These are phyloP conservation scores for Sebastes nivosus DNA, from an alignment of 2,797 vertebrate genomes.

Conservation along the genomic window DNA sequence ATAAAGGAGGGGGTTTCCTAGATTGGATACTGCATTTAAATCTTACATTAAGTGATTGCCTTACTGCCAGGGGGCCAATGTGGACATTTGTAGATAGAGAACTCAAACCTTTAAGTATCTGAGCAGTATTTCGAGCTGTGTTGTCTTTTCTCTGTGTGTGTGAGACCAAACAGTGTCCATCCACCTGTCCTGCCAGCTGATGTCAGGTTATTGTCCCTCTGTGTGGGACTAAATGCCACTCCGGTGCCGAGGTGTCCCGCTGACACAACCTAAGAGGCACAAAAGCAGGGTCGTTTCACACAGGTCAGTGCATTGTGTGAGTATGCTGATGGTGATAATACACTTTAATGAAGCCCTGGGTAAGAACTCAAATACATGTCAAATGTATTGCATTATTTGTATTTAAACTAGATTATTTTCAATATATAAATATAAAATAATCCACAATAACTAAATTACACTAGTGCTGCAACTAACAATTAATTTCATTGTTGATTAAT, in stretches of 20 bases:
- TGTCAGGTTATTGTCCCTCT: conserved; percentile 50
- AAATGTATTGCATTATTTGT: not conserved
- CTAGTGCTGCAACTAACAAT: too few relatives aligned
- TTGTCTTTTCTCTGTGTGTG: conserved; percentile 6
- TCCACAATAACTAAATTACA: not conserved
- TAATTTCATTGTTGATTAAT: too few relatives aligned
- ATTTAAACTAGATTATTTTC: not conserved
- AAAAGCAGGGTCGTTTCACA: conserved; percentile 14
- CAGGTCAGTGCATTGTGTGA: not conserved
- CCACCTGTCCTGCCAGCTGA: conserved; percentile 79
- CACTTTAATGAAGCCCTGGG: not conserved
- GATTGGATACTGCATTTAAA: conserved; percentile 38
- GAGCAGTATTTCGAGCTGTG: conserved; percentile 4
- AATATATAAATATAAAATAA: not conserved
- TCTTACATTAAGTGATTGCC: conserved; percentile 49
- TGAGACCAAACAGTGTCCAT: conserved; percentile 18
- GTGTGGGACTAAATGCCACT: conserved; percentile 29
- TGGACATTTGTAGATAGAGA: not conserved
- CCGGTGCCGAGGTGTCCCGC: conserved; percentile 52
- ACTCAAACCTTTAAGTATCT: not conserved
- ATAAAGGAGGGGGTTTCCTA: conserved; percentile 39
- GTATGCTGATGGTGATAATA: not conserved
- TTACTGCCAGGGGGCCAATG: conserved; percentile 15
- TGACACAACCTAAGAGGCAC: conserved; percentile 46
- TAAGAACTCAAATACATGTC: not conserved